phyloP scores from a whole-genome alignment of 2,797 vertebrate genomes.

The Myotis daubentonii region DNA sequence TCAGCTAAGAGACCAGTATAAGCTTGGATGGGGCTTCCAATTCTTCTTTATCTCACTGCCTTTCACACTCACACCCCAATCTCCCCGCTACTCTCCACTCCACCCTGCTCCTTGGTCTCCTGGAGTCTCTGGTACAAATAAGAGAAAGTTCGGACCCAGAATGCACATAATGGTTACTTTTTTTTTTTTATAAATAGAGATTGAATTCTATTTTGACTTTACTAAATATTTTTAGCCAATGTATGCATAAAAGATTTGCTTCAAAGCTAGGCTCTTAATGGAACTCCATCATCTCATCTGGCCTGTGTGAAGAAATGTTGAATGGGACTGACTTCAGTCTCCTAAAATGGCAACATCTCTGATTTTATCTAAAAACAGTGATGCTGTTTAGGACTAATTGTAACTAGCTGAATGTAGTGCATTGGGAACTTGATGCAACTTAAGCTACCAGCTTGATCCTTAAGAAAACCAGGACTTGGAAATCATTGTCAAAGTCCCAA shows the following conservation, averaged over 20 bases:
- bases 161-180: conserved; percentile 38
- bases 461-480: neutral
- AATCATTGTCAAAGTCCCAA: neutral
- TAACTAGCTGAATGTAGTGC: neutral
- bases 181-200: conserved; percentile 42
- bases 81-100: neutral
- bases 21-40: neutral
- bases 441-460: neutral
- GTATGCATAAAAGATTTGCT: conserved; percentile 51
- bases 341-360: neutral
- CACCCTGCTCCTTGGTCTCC: neutral
- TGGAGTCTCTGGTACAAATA: neutral
- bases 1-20: neutral
- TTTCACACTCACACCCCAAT: no score
- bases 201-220: neutral
- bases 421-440: conserved; percentile 1
- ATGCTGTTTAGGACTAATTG: neutral
- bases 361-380: neutral
- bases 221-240: conserved; percentile 17
- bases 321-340: neutral
- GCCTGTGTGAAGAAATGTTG: neutral
- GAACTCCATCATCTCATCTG: neutral
- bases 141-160: neutral
- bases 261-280: neutral
- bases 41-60: neutral